Evolutionary conservation across 2,113 vertebrate species (phyloP).

Genomic region (Cynopterus brachyotis): DNA sequence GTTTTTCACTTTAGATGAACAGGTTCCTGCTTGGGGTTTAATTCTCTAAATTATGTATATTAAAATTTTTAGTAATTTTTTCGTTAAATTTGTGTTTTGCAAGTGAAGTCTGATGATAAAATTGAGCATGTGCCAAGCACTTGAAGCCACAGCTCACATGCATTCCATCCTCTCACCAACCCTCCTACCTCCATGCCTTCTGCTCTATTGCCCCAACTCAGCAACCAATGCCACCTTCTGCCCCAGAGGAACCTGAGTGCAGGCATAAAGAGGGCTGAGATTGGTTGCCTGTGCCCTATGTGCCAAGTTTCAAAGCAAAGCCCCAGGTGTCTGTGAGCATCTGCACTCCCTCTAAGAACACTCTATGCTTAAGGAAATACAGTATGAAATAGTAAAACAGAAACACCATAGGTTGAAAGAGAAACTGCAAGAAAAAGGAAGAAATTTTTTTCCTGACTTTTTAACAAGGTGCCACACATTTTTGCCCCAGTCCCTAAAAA

Average conservation of each 20-base stretch:
- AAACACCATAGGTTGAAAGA: not conserved
- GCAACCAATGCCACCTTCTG: not conserved
- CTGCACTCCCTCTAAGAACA: not conserved
- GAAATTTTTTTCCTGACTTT: not conserved
- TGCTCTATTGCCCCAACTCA: not conserved
- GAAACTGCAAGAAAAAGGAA: not conserved
- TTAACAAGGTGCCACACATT: not conserved
- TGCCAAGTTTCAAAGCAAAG: not conserved
- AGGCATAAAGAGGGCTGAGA: not conserved
- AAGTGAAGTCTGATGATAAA: not conserved
- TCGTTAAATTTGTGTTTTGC: not conserved
- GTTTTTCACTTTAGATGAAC: not conserved
- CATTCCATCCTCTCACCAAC: fast-evolving
- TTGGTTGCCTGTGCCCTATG: not conserved
- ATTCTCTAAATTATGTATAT: not conserved
- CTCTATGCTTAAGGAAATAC: not conserved
- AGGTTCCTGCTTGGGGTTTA: not conserved
- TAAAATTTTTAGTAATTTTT: not conserved
- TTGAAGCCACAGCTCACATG: not conserved
- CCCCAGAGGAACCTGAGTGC: not conserved
- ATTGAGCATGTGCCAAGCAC: not conserved
- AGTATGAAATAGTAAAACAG: not conserved
- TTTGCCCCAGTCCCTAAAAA: not conserved
- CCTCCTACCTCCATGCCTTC: not conserved
- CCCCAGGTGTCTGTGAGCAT: not conserved